Base-by-base conservation (phyloP, 2,888 invertebrate genomes). In the Ophion slaviceki region DNA sequence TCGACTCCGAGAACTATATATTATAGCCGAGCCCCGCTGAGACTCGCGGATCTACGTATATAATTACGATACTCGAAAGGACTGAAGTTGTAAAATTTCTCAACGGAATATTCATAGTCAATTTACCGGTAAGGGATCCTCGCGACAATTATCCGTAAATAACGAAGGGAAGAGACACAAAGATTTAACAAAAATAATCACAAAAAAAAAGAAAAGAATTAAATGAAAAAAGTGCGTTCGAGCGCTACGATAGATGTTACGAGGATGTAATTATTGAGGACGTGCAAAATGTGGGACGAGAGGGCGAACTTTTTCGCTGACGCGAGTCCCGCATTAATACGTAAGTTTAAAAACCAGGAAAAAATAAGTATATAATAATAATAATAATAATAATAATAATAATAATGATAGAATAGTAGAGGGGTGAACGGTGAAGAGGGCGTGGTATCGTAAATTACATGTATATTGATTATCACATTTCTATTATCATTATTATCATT, bases 101-200 rank as follows among this genome's bases (percentile, higher is more conserved):
- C 90, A 91, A 90, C 90, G 90, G 91, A 90, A 92, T 93, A 92
- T 92, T 90, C 90, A 93, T 93, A 93, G 93, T 93, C 93, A 93
- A 93, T 93, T 93, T 92, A 93, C 91, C 90, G 91, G 88, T 91
- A 90, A 91, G 90, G 90, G 88, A 88, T 90, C 86, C 88, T 89
- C 88, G 90, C 89, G 89, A 90, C 88, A 87, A 89, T 90, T 90
- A 91, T 89, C 89, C 86, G 88, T 90, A 90, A 90, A 87, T 82
- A 82, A 88, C 32, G 62, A 67, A 66, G 72, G 74, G 72, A 70
- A 82, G 53, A 57, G 53, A 80, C 14, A 20, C 8, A 64, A 79
- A 53, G 32, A 62, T n/a, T 72, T n/a, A 61, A n/a, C 53, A 45
- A 68, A 80, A 72, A 75, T 53, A 53, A 53, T 53, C 53, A 53